These are phyloP conservation scores for Laspeyria flexula DNA, from an alignment of 2,888 invertebrate species.

Conservation along the genomic window DNA sequence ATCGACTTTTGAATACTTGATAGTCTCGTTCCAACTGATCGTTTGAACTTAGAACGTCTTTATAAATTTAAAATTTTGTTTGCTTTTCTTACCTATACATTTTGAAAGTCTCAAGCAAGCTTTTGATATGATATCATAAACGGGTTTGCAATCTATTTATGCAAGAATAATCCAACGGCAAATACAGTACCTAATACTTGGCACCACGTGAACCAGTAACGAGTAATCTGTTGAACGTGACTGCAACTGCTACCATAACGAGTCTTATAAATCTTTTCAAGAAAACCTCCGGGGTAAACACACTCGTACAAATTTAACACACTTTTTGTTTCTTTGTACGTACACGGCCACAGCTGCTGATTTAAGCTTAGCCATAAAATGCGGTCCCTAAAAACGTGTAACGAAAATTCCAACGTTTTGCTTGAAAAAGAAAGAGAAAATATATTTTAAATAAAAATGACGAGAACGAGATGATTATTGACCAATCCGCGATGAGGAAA, in stretches of 20 bases:
- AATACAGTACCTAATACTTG: background rate
- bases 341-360: conserved; percentile 8
- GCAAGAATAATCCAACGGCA: background rate
- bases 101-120: too few species aligned
- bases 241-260: conserved; percentile 12
- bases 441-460: background rate
- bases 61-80: too few species aligned
- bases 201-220: background rate
- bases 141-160: background rate
- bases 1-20: too few species aligned
- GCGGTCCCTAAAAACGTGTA: background rate
- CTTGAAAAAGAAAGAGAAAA: background rate
- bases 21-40: too few species aligned
- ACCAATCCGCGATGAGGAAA: conserved; percentile 11
- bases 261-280: conserved; percentile 25
- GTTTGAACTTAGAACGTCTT: too few species aligned
- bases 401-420: background rate
- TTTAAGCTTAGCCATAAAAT: conserved; percentile 6
- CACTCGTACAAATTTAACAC: conserved; percentile 4
- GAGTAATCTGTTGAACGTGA: conserved; percentile 9
- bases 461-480: conserved; percentile 5
- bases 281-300: conserved; percentile 4
- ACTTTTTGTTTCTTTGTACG: conserved; percentile 5
- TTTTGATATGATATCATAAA: too few species aligned
- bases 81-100: too few species aligned